Percentiles rank a stretch among this genome's conserved stretches.
Evolutionary conservation across 2,113 vertebrate genomes (phyloP).

Genomic region (Pelmatolapia mariae): DNA sequence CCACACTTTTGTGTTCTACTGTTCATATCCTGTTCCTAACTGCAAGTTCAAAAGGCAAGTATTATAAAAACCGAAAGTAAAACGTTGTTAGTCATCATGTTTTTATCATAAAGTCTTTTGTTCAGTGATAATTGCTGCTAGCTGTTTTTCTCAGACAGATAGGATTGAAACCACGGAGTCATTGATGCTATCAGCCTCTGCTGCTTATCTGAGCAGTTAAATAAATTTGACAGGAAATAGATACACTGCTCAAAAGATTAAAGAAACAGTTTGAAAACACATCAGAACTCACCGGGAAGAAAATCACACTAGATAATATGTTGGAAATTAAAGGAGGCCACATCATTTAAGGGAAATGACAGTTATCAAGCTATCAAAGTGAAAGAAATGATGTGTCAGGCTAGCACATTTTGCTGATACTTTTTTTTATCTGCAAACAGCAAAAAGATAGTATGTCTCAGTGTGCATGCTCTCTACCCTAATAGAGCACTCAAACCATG

Average conservation of each 20-base stretch:
- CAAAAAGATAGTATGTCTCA: accelerated
- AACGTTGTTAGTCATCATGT: not conserved
- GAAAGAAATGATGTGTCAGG: not conserved
- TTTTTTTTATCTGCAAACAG: not conserved
- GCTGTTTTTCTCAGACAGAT: constrained; percentile 54
- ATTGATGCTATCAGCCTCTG: constrained; percentile 42
- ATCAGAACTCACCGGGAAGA: not conserved
- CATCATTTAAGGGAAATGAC: not conserved
- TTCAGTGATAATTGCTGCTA: constrained; percentile 14
- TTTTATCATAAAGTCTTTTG: not conserved
- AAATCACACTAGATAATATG: not conserved
- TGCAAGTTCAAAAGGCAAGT: not conserved
- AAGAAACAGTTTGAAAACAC: not conserved
- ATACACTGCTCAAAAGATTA: not conserved
- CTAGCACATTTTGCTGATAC: not conserved
- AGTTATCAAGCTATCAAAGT: not conserved
- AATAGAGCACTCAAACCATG: not conserved
- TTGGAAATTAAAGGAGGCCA: not conserved
- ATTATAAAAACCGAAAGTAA: not conserved
- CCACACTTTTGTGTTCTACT: not conserved
- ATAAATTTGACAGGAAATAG: constrained; percentile 8
- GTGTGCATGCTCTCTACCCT: not conserved
- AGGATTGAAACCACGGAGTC: constrained; percentile 25
- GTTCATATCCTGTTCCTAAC: constrained; percentile 12
- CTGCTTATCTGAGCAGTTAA: not conserved